A percentile compares a stretch with the other conserved stretches of the same genome.
Evolutionary conservation across 2,888 invertebrate genomes (phyloP).

Genomic region (Drosophila tripunctata): DNA sequence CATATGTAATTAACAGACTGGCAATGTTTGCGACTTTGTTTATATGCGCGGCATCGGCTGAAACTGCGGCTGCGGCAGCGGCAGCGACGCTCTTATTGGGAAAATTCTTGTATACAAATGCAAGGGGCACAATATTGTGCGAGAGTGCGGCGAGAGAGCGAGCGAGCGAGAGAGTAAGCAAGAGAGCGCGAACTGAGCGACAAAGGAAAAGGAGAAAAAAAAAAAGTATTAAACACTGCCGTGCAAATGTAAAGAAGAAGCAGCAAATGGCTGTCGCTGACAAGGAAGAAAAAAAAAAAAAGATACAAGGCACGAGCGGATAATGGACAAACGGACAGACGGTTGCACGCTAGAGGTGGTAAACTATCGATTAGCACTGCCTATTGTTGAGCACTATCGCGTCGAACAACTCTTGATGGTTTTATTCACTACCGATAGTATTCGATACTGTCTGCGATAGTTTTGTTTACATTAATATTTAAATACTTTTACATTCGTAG

Average conservation of each 20-base stretch:
- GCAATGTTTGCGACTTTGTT: conserved; percentile 18
- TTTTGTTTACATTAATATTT: too few species aligned
- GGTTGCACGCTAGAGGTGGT: too few species aligned
- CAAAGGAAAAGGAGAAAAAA: conserved; percentile 30
- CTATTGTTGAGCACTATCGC: too few species aligned
- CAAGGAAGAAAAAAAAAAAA: conserved; percentile 76
- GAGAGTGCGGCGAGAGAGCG: conserved; percentile 25
- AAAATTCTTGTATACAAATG: conserved; percentile 74
- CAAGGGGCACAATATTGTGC: conserved; percentile 32
- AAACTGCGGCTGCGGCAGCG: conserved; percentile 6
- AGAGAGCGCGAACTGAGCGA: conserved; percentile 25
- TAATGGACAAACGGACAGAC: conserved; percentile 47
- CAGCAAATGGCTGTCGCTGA: conserved; percentile 73
- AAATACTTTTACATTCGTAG: too few species aligned
- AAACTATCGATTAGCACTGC: too few species aligned
- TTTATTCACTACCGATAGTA: too few species aligned
- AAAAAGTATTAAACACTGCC: conserved; percentile 45
- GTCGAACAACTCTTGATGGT: too few species aligned
- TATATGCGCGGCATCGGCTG: conserved; percentile 30
- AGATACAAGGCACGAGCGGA: conserved; percentile 57
- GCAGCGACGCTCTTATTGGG: conserved; percentile 60
- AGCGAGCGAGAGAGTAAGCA: conserved; percentile 14
- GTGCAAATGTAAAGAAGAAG: conserved; percentile 62
- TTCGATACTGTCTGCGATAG: too few species aligned
- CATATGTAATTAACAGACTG: conserved; percentile 20